phyloP scores from a whole-genome alignment of 2,888 invertebrate genomes.

The Cosmopolites sordidus region DNA sequence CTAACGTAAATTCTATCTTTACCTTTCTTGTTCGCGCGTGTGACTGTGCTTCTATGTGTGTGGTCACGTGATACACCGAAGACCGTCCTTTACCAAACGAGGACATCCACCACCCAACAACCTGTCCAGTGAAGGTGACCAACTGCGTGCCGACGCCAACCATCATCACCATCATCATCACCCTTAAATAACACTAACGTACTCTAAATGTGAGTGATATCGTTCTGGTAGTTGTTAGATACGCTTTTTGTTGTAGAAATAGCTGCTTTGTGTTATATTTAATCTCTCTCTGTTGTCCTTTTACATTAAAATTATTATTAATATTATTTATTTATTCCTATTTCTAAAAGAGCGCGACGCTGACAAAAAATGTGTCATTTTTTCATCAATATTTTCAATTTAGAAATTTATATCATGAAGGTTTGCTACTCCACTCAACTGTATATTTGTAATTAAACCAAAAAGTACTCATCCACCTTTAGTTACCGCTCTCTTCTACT shows the following conservation, averaged over 20 bases:
- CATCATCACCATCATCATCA: not conserved
- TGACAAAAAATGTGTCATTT: too few relatives aligned
- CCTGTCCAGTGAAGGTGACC: conserved; percentile 40
- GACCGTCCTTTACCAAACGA: conserved; percentile 45
- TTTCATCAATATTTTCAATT: too few relatives aligned
- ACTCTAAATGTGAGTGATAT: conserved; percentile 18
- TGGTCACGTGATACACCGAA: conserved; percentile 31
- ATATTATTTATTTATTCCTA: too few relatives aligned
- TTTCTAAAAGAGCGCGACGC: too few relatives aligned
- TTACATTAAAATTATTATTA: too few relatives aligned
- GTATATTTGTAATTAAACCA: too few relatives aligned
- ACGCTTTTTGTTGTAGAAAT: not conserved
- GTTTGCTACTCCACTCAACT: too few relatives aligned
- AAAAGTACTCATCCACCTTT: too few relatives aligned
- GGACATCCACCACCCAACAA: conserved; percentile 39
- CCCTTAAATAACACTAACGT: conserved; percentile 16
- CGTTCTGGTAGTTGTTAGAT: not conserved
- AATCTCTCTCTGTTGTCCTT: too few relatives aligned
- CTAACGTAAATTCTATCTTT: conserved; percentile 14
- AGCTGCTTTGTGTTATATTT: too few relatives aligned
- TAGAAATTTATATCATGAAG: too few relatives aligned
- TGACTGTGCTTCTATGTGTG: conserved; percentile 25
- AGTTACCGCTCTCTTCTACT: too few relatives aligned
- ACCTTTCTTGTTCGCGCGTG: conserved; percentile 24
- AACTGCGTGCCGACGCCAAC: conserved; percentile 37